Conservation (phyloP, 2,797 vertebrate genomes). For the Anomalospiza imberbis region DNA sequence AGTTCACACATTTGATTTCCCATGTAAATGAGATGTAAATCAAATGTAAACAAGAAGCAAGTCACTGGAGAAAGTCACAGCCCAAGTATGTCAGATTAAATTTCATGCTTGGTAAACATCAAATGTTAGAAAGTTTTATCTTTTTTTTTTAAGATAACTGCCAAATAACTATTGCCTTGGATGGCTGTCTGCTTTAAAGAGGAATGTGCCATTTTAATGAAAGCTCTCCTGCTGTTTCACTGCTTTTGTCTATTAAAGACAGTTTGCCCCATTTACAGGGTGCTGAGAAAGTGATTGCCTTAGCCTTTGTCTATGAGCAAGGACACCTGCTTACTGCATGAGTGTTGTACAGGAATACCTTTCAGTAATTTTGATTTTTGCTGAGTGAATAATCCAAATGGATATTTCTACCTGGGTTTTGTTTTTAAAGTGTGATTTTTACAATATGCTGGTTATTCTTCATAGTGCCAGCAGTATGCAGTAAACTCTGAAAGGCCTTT, state of each 20-base stretch:
- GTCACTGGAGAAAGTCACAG: background rate
- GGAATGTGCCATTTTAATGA: slow-evolving; percentile 27
- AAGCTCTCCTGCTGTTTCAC: background rate
- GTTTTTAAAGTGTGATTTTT: background rate
- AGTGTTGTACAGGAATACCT: background rate
- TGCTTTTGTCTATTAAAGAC: slow-evolving; percentile 44
- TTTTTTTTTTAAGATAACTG: background rate
- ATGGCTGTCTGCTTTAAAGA: background rate
- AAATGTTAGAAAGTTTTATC: slow-evolving; percentile 15
- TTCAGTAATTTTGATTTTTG: slow-evolving; percentile 5
- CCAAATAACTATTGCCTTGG: background rate
- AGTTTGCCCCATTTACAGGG: slow-evolving; percentile 26
- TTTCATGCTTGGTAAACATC: background rate
- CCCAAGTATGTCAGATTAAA: background rate
- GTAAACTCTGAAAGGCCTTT: background rate
- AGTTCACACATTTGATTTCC: slow-evolving; percentile 5
- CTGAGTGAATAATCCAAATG: background rate
- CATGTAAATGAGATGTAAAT: slow-evolving; percentile 5
- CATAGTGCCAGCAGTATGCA: background rate
- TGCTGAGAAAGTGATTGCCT: slow-evolving; percentile 25
- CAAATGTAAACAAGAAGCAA: slow-evolving; percentile 3
- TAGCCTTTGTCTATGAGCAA: background rate
- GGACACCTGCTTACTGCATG: background rate
- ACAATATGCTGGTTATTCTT: background rate
- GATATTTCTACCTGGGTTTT: background rate